These are phyloP conservation scores for Deilephila porcellus DNA, from an alignment of 2,888 invertebrate species.

Conservation along the genomic window DNA sequence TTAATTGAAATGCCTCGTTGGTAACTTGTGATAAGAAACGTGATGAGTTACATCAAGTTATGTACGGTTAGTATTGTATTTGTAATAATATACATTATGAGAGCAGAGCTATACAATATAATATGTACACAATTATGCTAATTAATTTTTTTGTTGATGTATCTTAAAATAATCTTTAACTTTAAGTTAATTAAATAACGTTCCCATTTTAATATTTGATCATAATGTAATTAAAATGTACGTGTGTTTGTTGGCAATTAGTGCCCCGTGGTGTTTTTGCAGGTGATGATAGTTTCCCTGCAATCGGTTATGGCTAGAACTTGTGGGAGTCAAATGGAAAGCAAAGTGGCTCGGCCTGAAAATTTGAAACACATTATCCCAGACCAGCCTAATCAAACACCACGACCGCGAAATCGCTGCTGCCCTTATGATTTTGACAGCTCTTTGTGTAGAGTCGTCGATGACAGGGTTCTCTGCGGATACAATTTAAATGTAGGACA, in stretches of 20 bases:
- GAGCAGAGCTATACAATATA: neutral
- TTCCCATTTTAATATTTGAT: neutral
- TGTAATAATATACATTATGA: neutral
- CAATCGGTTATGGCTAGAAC: slow-evolving; percentile 36
- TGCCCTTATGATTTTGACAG: slow-evolving; percentile 72
- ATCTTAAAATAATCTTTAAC: too few species aligned
- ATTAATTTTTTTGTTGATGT: neutral
- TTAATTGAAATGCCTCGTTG: slow-evolving; percentile 57
- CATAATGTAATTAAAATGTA: neutral
- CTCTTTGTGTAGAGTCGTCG: slow-evolving; percentile 58
- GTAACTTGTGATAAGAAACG: slow-evolving; percentile 61
- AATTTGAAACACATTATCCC: neutral
- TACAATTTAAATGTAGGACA: slow-evolving; percentile 63
- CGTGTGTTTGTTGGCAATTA: neutral
- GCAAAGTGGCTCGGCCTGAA: neutral
- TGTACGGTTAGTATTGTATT: slow-evolving; percentile 56
- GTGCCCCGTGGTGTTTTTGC: slow-evolving; percentile 22
- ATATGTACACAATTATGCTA: neutral
- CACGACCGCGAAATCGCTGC: slow-evolving; percentile 52
- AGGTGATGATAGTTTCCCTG: slow-evolving; percentile 49
- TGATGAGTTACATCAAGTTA: slow-evolving; percentile 55
- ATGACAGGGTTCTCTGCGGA: slow-evolving; percentile 68
- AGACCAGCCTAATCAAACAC: neutral
- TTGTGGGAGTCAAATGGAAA: slow-evolving; percentile 36
- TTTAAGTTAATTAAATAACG: too few species aligned